phyloP scores from a whole-genome alignment of 2,888 invertebrate species.

The Eulithis testata region DNA sequence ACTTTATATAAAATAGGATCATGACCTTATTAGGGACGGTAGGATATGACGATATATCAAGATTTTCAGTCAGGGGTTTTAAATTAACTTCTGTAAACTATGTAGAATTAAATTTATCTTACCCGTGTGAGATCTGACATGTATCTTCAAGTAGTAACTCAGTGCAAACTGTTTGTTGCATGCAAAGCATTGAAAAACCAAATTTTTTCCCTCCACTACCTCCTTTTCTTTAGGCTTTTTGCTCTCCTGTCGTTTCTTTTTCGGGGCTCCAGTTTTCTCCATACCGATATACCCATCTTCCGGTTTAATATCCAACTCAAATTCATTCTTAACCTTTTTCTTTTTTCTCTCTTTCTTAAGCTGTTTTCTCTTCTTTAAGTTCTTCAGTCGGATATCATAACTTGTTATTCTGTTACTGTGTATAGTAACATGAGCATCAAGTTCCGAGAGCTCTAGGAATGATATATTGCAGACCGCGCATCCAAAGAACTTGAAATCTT shows the following conservation, averaged over 20 bases:
- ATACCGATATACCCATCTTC: constrained; percentile 77
- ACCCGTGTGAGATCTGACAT: constrained; percentile 79
- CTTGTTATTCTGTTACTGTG: constrained; percentile 74
- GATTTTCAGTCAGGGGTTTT: too few species aligned
- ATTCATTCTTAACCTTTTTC: constrained; percentile 49
- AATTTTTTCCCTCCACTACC: constrained; percentile 46
- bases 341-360: constrained; percentile 65
- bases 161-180: constrained; percentile 74
- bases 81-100: too few species aligned
- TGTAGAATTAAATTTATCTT: neutral
- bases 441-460: constrained; percentile 56
- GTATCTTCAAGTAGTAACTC: constrained; percentile 75
- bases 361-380: constrained; percentile 63
- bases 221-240: constrained; percentile 26
- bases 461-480: constrained; percentile 72
- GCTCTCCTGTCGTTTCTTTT: constrained; percentile 7
- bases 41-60: too few species aligned
- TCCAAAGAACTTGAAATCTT: constrained; percentile 70
- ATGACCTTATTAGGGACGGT: too few species aligned
- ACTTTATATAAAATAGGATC: too few species aligned
- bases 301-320: constrained; percentile 69
- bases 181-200: constrained; percentile 76
- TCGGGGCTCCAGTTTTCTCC: constrained; percentile 52
- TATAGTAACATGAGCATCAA: constrained; percentile 68
- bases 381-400: constrained; percentile 69